Conservation (phyloP, 2,888 invertebrate genomes). For the Microctonus brassicae region DNA sequence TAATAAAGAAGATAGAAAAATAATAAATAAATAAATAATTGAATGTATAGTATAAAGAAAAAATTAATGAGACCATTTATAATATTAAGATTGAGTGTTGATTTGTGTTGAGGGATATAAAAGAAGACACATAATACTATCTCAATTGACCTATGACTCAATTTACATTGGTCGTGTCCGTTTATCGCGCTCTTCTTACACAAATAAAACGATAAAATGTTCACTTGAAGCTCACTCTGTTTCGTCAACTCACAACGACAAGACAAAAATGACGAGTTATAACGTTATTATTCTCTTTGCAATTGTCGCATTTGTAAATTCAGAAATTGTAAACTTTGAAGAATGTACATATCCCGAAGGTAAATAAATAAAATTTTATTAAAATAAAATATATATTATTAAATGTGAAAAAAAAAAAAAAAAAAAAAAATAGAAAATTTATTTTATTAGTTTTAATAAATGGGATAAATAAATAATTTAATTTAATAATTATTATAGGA, state of each 20-base stretch:
- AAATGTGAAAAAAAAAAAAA: too few relatives aligned
- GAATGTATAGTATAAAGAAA: not conserved
- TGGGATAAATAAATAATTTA: not conserved
- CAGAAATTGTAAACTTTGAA: constrained; percentile 51
- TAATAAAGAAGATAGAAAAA: not conserved
- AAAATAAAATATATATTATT: too few relatives aligned
- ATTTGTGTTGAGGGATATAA: not conserved
- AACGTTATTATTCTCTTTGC: constrained; percentile 44
- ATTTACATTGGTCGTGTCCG: constrained; percentile 36
- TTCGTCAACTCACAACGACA: constrained; percentile 51
- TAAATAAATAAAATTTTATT: too few relatives aligned
- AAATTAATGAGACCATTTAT: not conserved
- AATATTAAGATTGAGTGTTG: not conserved
- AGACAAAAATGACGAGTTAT: constrained; percentile 51
- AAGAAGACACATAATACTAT: constrained; percentile 47
- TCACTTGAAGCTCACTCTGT: constrained; percentile 58
- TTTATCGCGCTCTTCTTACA: constrained; percentile 47
- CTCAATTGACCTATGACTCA: constrained; percentile 65
- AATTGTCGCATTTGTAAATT: constrained; percentile 45
- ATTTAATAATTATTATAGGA: constrained; percentile 29
- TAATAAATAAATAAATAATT: too few relatives aligned
- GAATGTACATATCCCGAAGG: constrained; percentile 48
- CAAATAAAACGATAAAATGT: constrained; percentile 43
- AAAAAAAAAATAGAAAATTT: too few relatives aligned
- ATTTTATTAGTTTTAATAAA: not conserved